A percentile compares a stretch with the other conserved stretches of the same genome.
Evolutionary conservation across 2,797 vertebrate genomes (phyloP).

Genomic region (Pipistrellus nathusii): DNA sequence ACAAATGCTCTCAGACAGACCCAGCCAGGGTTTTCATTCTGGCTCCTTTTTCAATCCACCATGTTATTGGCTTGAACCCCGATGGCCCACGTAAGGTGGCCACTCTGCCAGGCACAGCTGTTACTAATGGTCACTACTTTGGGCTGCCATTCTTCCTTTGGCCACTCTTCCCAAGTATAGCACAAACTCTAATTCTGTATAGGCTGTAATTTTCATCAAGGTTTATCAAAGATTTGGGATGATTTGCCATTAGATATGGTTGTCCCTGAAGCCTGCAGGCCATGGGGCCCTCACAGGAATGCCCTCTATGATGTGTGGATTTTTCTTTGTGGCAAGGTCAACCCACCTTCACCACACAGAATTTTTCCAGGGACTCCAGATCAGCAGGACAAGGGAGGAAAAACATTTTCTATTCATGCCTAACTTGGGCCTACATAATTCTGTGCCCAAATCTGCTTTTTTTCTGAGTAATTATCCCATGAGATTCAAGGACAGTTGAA

Average conservation of each 20-base stretch:
- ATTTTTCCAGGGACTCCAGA: not conserved
- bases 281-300: not conserved
- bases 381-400: not conserved
- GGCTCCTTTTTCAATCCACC: not conserved
- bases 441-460: not conserved
- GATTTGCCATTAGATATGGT: not conserved
- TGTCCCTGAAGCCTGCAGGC: not conserved
- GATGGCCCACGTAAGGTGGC: too few relatives aligned
- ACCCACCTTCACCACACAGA: not conserved
- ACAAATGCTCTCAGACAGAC: not conserved
- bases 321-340: not conserved
- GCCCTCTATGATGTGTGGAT: not conserved
- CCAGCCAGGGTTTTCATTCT: not conserved
- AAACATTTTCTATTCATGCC: not conserved
- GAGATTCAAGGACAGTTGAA: slow-evolving; percentile 3
- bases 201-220: not conserved
- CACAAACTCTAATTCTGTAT: not conserved
- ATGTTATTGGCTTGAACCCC: not conserved
- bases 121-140: too few relatives aligned
- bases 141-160: not conserved
- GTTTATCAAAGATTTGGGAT: not conserved
- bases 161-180: not conserved
- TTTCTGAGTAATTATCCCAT: not conserved
- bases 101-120: not conserved
- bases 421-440: not conserved